Percentiles rank a stretch among this genome's conserved stretches.
Conservation (phyloP, 2,888 invertebrate genomes). For the Megaustenia siamemsis region DNA sequence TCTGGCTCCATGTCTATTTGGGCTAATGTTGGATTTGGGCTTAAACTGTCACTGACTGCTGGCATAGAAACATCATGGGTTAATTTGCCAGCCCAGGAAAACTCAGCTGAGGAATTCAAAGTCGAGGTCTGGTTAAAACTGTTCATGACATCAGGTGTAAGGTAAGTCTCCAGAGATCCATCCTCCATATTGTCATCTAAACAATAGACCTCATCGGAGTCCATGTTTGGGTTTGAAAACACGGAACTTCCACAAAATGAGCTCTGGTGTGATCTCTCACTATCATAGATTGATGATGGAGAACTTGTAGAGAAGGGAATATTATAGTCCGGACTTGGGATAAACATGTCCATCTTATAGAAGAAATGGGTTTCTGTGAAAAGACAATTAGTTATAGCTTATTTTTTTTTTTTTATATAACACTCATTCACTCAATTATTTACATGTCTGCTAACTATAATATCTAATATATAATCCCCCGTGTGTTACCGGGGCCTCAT, state of each 20-base stretch:
- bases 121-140: conserved; percentile 9
- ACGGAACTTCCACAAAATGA: conserved; percentile 6
- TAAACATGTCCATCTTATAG: conserved; percentile 58
- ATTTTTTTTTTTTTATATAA: too few relatives aligned
- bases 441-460: too few relatives aligned
- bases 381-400: neutral
- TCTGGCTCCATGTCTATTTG: conserved; percentile 49
- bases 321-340: conserved; percentile 55
- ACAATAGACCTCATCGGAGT: conserved; percentile 33
- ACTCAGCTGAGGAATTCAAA: conserved; percentile 6
- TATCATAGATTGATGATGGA: conserved; percentile 75
- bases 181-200: conserved; percentile 51
- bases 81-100: conserved; percentile 37
- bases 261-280: conserved; percentile 69
- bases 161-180: conserved; percentile 34
- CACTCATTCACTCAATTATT: too few relatives aligned
- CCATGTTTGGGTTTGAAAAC: conserved; percentile 26
- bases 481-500: too few relatives aligned
- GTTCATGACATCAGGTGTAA: conserved; percentile 45
- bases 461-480: too few relatives aligned
- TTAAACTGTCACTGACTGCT: conserved; percentile 24
- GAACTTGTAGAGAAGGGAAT: conserved; percentile 69
- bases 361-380: conserved; percentile 24
- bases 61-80: conserved; percentile 23
- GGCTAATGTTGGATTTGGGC: conserved; percentile 41